Conservation (phyloP, 2,888 invertebrate genomes). For the Drosophila robusta region DNA sequence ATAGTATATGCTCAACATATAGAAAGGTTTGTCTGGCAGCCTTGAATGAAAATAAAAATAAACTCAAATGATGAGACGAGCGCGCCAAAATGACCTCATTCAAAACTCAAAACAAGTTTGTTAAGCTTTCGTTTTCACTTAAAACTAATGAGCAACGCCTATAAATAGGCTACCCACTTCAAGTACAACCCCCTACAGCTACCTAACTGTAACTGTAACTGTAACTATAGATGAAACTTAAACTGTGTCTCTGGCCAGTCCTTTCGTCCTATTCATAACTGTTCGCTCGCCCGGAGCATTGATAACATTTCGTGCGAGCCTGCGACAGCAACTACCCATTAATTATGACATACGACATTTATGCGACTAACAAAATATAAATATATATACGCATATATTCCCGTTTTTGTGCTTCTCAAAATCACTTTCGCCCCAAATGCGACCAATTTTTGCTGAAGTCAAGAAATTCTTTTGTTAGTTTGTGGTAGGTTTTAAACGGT, state of each 20-base stretch:
- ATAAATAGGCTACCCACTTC: conserved; percentile 63
- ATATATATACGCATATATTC: conserved; percentile 1
- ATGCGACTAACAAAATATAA: conserved; percentile 40
- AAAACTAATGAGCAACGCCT: conserved; percentile 77
- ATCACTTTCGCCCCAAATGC: conserved; percentile 5
- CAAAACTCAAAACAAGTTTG: conserved; percentile 80
- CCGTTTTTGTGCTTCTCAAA: conserved; percentile 14
- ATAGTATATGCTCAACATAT: conserved; percentile 16
- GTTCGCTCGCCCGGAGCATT: conserved; percentile 46
- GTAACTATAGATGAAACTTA: conserved; percentile 18
- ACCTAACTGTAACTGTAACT: conserved; percentile 40
- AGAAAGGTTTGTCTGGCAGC: conserved; percentile 62
- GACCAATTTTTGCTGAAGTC: neutral
- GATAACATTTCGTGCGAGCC: conserved; percentile 57
- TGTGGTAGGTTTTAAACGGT: too few species aligned
- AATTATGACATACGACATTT: conserved; percentile 70
- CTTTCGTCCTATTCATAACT: conserved; percentile 37
- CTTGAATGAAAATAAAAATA: conserved; percentile 79
- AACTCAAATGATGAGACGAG: conserved; percentile 75
- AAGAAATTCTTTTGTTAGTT: neutral
- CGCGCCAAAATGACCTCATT: conserved; percentile 73
- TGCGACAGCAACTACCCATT: conserved; percentile 58
- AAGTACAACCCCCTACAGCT: conserved; percentile 19
- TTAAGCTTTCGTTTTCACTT: conserved; percentile 75
- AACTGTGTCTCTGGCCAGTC: conserved; percentile 12